phyloP scores from a whole-genome alignment of 2,113 vertebrate species.

The Seriola dumerili region DNA sequence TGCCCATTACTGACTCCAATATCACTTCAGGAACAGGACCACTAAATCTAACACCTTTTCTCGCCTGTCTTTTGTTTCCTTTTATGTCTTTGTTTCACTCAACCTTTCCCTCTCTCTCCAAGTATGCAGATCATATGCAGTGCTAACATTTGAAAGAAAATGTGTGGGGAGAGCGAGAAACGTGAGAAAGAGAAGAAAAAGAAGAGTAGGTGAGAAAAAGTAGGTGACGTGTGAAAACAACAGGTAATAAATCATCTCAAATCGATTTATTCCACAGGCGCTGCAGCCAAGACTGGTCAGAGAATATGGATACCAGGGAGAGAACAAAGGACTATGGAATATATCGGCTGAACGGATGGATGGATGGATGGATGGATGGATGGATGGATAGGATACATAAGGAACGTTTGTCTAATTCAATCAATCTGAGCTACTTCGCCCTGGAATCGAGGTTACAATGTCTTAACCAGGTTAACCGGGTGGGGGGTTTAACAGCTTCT shows the following conservation, averaged over 20 bases:
- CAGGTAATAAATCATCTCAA: constrained; percentile 68
- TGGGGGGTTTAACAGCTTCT: not conserved
- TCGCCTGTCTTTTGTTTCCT: not conserved
- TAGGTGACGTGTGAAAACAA: constrained; percentile 45
- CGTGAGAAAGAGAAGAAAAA: constrained; percentile 36
- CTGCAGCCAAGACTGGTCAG: constrained; percentile 20
- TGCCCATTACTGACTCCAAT: not conserved
- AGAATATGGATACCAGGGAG: constrained; percentile 40
- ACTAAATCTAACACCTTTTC: not conserved
- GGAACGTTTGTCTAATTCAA: constrained; percentile 68
- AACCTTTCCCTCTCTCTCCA: too few relatives aligned
- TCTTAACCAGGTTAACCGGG: constrained; percentile 49
- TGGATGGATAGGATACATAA: constrained; percentile 35
- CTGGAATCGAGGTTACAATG: constrained; percentile 35
- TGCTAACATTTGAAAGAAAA: not conserved
- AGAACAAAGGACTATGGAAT: constrained; percentile 50
- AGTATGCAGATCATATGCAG: constrained; percentile 29
- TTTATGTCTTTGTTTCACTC: constrained; percentile 12
- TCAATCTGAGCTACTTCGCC: constrained; percentile 53
- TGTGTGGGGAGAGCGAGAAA: constrained; percentile 10
- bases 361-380: constrained; percentile 19
- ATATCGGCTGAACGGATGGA: constrained; percentile 31
- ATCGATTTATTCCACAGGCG: constrained; percentile 53
- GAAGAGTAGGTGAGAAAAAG: constrained; percentile 27
- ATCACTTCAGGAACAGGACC: constrained; percentile 20